Percentiles rank a stretch among this genome's conserved stretches.
Conservation (phyloP, 2,797 vertebrate species). For the Sebastes umbrosus region DNA sequence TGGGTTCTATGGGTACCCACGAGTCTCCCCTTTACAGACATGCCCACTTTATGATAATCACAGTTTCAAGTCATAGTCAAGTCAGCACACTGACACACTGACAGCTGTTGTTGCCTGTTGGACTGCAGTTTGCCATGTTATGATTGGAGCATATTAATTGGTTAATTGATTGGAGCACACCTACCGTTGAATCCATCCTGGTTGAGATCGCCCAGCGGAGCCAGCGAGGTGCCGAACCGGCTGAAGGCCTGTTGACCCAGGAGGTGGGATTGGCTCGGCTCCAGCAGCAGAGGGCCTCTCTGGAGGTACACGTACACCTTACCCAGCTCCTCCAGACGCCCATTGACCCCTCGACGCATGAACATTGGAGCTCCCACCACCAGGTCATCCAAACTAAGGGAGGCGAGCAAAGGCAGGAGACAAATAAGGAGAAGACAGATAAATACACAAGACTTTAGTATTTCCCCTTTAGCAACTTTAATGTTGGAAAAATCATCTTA, state of each 20-base stretch:
- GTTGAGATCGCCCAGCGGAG: slow-evolving; percentile 89
- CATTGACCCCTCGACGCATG: slow-evolving; percentile 85
- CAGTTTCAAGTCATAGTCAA: too few relatives aligned
- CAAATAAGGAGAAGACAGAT: not conserved
- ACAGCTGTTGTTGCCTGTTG: too few relatives aligned
- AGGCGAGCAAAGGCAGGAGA: not conserved
- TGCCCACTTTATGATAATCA: too few relatives aligned
- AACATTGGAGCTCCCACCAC: slow-evolving; percentile 91
- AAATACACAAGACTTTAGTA: not conserved
- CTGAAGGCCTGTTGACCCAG: slow-evolving; percentile 86
- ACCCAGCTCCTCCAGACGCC: slow-evolving; percentile 89
- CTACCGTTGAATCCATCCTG: slow-evolving; percentile 93
- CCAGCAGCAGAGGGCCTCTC: slow-evolving; percentile 75
- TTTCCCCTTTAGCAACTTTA: too few relatives aligned
- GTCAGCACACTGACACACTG: too few relatives aligned
- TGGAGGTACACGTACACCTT: slow-evolving; percentile 91
- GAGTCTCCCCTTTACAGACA: too few relatives aligned
- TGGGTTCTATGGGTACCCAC: too few relatives aligned
- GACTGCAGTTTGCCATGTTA: too few relatives aligned
- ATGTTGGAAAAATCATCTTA: too few relatives aligned
- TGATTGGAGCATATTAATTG: too few relatives aligned
- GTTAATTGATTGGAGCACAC: too few relatives aligned
- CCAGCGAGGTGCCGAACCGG: slow-evolving; percentile 89
- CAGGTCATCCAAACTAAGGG: slow-evolving; percentile 86
- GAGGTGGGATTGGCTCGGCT: slow-evolving; percentile 74